Conservation (phyloP, 2,113 vertebrate genomes). For the Himantopus leucocephalus region DNA sequence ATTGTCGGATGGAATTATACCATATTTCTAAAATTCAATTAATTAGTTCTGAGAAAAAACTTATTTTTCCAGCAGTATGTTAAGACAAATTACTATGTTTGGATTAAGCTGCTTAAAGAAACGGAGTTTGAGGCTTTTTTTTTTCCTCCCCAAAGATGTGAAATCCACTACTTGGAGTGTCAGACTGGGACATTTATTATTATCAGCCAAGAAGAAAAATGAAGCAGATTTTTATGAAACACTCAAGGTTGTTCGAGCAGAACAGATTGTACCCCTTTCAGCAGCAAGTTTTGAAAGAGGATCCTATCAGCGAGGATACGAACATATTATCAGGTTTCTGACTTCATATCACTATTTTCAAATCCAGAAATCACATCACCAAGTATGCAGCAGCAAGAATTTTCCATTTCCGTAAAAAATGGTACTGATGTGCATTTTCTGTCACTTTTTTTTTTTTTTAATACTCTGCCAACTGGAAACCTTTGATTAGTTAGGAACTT, state of each 20-base stretch:
- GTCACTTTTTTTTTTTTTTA: not conserved
- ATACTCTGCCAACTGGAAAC: not conserved
- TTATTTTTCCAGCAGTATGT: not conserved
- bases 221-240: slow-evolving; percentile 82
- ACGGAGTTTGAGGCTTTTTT: not conserved
- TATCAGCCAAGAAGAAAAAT: slow-evolving; percentile 90
- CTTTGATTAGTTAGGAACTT: not conserved
- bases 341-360: not conserved
- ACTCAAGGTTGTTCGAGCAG: slow-evolving; percentile 88
- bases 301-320: slow-evolving; percentile 97
- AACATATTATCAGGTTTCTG: slow-evolving; percentile 91
- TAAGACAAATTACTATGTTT: not conserved
- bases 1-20: not conserved
- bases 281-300: slow-evolving; percentile 98
- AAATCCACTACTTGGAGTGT: slow-evolving; percentile 92
- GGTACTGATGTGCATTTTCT: not conserved
- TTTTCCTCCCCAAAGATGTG: slow-evolving; percentile 72
- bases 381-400: not conserved
- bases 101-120: not conserved
- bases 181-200: slow-evolving; percentile 87
- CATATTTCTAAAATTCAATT: not conserved
- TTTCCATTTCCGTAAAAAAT: not conserved
- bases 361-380: not conserved
- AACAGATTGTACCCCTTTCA: slow-evolving; percentile 97
- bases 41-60: not conserved